Evolutionary conservation across 2,888 invertebrate genomes (phyloP).

Genomic region (Neuroscelio doddi): DNA sequence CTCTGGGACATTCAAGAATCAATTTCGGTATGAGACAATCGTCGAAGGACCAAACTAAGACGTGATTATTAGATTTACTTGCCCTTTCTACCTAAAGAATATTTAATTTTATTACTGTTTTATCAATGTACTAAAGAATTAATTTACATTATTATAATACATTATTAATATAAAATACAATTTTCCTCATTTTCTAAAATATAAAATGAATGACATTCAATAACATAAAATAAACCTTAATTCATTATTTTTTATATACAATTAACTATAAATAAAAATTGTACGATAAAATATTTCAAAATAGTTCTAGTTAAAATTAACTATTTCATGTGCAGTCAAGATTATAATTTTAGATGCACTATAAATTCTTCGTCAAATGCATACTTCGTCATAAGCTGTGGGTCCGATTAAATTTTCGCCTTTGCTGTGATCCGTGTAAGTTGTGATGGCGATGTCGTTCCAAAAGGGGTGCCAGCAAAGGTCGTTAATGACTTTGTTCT

Average conservation of each 20-base stretch:
- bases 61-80: conserved; percentile 78
- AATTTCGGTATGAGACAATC: conserved; percentile 82
- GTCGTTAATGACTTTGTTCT: conserved; percentile 79
- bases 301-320: no score
- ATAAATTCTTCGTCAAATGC: conserved; percentile 43
- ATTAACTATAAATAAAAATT: no score
- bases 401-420: conserved; percentile 52
- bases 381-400: conserved; percentile 11
- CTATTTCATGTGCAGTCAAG: no score
- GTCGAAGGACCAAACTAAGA: conserved; percentile 83
- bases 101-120: not conserved
- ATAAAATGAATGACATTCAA: no score
- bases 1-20: conserved; percentile 79
- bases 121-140: not conserved
- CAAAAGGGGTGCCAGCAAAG: conserved; percentile 82
- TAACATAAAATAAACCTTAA: no score
- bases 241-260: no score
- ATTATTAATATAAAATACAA: no score
- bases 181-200: no score
- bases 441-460: conserved; percentile 79
- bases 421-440: conserved; percentile 76
- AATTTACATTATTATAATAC: no score
- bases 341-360: no score
- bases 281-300: no score
- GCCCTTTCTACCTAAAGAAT: conserved; percentile 62